Base-by-base conservation (phyloP, 2,888 invertebrate species). In the Sinhomidia bicolor region DNA sequence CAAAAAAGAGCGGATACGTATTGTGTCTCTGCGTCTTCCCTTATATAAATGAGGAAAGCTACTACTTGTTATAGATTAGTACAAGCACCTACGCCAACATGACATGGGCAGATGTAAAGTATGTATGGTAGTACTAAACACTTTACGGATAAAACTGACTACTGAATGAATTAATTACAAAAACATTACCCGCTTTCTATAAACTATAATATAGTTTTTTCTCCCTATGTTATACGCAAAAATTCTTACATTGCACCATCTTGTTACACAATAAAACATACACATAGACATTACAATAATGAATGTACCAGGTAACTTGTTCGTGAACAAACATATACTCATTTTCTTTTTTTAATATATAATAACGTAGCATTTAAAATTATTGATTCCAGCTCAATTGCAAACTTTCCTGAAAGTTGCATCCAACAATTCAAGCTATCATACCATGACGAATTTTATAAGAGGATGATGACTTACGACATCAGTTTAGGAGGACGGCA, bases 271-370 rank as follows among this genome's bases (percentile, higher is more conserved):
- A 86, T 29, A 80, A 79, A 86, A 80, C 79, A 80, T 68, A 80
- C 68, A 68, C 14, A 85, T 23, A 54, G 26, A 32, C 84, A 80
- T 85, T 65, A 68, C 68, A 65, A 85, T 79, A 84, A 78, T 51
- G 44, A 65, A 86, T 80, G 86, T 86, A 80, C 80, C 86, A 86
- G 86, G 86, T 86, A 86, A 86, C 86, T 79, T 86, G 86, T 86
- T 68, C 80, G 79, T 86, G 79, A 86, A 86, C 86, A 86, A 44
- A 44, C 65, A 65, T 32, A 65, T 29, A 47, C 29, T 29, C 17
- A 65, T n/a, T n/a, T n/a, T n/a, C 57, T 80, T 23, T 36, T 17
- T 65, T 23, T 65, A 65, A 51, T 23, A n/a, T n/a, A n/a, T n/a
- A n/a, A n/a, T 20, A 74, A 76, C 68, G 51, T 29, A 29, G 32